Percentiles rank a stretch among this genome's conserved stretches.
Conservation (phyloP, 1,140 invertebrate species). For the Contarinia nasturtii region DNA sequence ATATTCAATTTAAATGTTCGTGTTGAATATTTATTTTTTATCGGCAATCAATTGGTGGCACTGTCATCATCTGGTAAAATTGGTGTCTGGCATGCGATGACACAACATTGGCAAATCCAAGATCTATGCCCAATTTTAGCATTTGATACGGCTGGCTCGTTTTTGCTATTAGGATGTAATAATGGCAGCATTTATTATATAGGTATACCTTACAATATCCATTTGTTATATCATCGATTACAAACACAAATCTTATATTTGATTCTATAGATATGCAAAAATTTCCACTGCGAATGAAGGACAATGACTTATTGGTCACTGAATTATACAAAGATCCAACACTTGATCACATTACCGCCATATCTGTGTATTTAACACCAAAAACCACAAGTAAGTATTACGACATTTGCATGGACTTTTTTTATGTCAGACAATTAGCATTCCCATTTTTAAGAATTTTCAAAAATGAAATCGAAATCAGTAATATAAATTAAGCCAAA, state of each 20-base stretch:
- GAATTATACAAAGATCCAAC: slow-evolving; percentile 90
- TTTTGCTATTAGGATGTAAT: slow-evolving; percentile 81
- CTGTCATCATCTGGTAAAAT: slow-evolving; percentile 87
- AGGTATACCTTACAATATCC: slow-evolving; percentile 42
- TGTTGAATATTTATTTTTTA: slow-evolving; percentile 92
- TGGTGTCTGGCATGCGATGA: slow-evolving; percentile 97
- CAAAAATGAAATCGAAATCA: too few relatives aligned
- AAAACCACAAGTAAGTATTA: slow-evolving; percentile 70
- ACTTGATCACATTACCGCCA: slow-evolving; percentile 90
- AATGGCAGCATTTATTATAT: slow-evolving; percentile 97
- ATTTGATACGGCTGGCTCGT: slow-evolving; percentile 90
- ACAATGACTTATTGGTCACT: slow-evolving; percentile 93
- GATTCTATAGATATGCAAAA: slow-evolving; percentile 85
- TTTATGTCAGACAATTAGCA: background rate
- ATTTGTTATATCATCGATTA: too few relatives aligned
- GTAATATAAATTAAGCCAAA: too few relatives aligned
- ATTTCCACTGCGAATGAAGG: slow-evolving; percentile 95
- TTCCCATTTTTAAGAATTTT: background rate
- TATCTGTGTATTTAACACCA: slow-evolving; percentile 93
- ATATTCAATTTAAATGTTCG: slow-evolving; percentile 81
- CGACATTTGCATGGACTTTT: background rate
- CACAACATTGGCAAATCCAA: slow-evolving; percentile 94
- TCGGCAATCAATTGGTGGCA: slow-evolving; percentile 90
- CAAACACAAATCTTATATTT: slow-evolving; percentile 1
- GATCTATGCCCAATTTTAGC: slow-evolving; percentile 88